Evolutionary conservation across 2,888 invertebrate species (phyloP).

Genomic region (Aleiodes leptofemur): DNA sequence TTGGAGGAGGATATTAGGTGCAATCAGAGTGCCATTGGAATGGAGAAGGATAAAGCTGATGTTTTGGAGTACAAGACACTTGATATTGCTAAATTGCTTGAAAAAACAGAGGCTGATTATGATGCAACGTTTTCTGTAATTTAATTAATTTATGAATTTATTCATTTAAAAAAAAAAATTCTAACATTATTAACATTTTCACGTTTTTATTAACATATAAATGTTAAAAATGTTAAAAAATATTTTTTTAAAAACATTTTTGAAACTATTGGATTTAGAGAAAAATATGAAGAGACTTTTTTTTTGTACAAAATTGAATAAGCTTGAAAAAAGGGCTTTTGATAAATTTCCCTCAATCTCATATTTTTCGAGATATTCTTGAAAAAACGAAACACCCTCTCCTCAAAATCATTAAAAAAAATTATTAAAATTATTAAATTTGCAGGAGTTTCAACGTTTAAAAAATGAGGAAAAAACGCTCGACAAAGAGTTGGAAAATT

Average conservation of each 20-base stretch:
- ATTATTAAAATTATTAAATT: conserved; percentile 10
- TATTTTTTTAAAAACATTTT: not conserved
- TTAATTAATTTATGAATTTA: not conserved
- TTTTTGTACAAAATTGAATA: too few species aligned
- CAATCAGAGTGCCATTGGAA: conserved; percentile 71
- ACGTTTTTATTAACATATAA: too few species aligned
- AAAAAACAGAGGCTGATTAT: conserved; percentile 81
- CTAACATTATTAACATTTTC: too few species aligned
- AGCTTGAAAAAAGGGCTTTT: too few species aligned
- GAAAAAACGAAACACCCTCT: not conserved
- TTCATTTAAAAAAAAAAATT: too few species aligned
- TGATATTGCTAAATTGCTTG: conserved; percentile 78
- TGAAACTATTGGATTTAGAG: not conserved
- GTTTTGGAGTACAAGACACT: conserved; percentile 78
- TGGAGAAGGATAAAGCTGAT: conserved; percentile 77
- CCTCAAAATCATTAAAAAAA: not conserved
- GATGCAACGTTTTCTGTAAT: conserved; percentile 69
- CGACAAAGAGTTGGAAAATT: conserved; percentile 77
- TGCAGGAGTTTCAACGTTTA: conserved; percentile 77
- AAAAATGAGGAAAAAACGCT: conserved; percentile 73
- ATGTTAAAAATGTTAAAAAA: too few species aligned
- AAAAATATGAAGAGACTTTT: too few species aligned
- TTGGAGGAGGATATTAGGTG: conserved; percentile 78
- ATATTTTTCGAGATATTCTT: not conserved
- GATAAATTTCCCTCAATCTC: too few species aligned